Evolutionary conservation across 2,797 vertebrate genomes (phyloP).

Genomic region (Garrulus glandarius): DNA sequence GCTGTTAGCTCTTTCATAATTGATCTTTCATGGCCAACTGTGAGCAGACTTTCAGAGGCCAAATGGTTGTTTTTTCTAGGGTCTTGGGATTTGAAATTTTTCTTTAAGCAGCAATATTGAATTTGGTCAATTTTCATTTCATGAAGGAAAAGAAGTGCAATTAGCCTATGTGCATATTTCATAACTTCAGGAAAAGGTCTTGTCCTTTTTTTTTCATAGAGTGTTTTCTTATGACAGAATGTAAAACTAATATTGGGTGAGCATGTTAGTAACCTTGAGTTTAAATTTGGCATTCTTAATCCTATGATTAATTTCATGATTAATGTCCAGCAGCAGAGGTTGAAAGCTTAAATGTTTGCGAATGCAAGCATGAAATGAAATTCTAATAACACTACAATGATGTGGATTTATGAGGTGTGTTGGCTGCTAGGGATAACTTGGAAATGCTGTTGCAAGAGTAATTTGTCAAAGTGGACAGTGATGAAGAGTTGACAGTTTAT

Average conservation of each 20-base stretch:
- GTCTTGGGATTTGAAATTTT: background rate
- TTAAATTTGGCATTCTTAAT: conserved; percentile 73
- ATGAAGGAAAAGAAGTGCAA: conserved; percentile 4
- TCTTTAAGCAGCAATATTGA: background rate
- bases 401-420: conserved; percentile 75
- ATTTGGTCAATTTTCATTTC: background rate
- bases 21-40: background rate
- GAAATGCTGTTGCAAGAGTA: conserved; percentile 67
- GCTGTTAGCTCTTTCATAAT: background rate
- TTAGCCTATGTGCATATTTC: conserved; percentile 32
- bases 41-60: background rate
- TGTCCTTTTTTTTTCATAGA: background rate
- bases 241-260: conserved; percentile 79
- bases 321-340: conserved; percentile 77
- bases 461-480: conserved; percentile 69
- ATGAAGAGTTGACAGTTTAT: conserved; percentile 63
- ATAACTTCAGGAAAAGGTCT: conserved; percentile 48
- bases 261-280: conserved; percentile 76
- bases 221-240: conserved; percentile 63
- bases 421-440: conserved; percentile 72
- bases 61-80: background rate
- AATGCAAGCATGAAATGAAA: conserved; percentile 78
- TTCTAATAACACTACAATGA: conserved; percentile 74
- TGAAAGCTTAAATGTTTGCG: conserved; percentile 78
- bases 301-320: conserved; percentile 81